These are phyloP conservation scores for Lottia scabra DNA, from an alignment of 2,888 invertebrate genomes.

Conservation along the genomic window DNA sequence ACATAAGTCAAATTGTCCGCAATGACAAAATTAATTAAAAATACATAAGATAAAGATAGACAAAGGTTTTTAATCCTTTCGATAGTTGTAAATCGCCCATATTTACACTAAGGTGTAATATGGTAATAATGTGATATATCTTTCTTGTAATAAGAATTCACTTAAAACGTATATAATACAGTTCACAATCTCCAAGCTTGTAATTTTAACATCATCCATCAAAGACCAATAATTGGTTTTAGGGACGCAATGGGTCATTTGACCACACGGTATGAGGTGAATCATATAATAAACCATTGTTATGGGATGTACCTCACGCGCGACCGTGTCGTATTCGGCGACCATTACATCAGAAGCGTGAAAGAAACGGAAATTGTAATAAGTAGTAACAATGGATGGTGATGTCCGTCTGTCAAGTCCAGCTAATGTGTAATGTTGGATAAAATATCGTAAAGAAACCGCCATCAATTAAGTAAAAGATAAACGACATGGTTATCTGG, in stretches of 20 bases:
- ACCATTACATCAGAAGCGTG: neutral
- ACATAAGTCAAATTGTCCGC: too few species aligned
- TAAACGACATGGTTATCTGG: too few species aligned
- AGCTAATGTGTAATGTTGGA: neutral
- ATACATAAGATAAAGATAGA: too few species aligned
- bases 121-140: too few species aligned
- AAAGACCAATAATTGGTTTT: neutral
- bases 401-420: neutral
- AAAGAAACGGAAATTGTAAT: conserved; percentile 2
- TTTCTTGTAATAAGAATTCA: too few species aligned
- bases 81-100: too few species aligned
- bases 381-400: neutral
- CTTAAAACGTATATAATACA: too few species aligned
- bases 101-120: too few species aligned
- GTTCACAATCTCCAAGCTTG: too few species aligned
- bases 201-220: neutral
- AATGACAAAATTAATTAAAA: too few species aligned
- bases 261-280: neutral
- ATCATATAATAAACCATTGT: neutral
- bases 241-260: neutral
- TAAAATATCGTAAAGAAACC: neutral
- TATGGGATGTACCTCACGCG: neutral
- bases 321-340: neutral
- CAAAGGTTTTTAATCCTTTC: too few species aligned
- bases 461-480: too few species aligned